Conservation (phyloP, 1,140 invertebrate genomes). For the Drosophila ficusphila region DNA sequence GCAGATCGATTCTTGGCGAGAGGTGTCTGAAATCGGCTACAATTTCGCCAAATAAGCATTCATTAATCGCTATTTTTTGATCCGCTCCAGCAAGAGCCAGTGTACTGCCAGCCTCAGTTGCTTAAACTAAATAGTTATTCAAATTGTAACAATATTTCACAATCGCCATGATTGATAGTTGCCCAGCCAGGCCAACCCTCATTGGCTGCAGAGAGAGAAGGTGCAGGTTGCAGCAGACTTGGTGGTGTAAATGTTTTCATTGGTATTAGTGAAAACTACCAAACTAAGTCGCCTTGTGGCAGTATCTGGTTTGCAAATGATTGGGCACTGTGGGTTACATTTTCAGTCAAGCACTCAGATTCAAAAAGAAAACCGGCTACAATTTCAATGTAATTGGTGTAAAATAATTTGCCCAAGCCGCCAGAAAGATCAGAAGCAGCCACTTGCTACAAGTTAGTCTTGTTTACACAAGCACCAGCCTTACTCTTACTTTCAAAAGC, state of each 20-base stretch:
- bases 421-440: conserved; percentile 1
- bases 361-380: neutral
- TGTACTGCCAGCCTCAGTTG: neutral
- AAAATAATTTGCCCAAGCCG: conserved; percentile 7
- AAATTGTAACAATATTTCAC: conserved; percentile 49
- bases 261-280: conserved; percentile 20
- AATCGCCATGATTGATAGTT: conserved; percentile 34
- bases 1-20: neutral
- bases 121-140: neutral
- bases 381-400: conserved; percentile 4
- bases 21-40: too few relatives aligned
- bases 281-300: conserved; percentile 22
- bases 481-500: conserved; percentile 79
- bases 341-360: conserved; percentile 1
- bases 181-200: conserved; percentile 1
- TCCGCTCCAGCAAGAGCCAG: neutral
- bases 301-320: conserved; percentile 10
- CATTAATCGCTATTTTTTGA: neutral
- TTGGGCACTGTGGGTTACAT: conserved; percentile 9
- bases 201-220: conserved; percentile 1
- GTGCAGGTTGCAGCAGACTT: conserved; percentile 10
- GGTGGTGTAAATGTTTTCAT: conserved; percentile 1
- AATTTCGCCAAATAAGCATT: too few relatives aligned
- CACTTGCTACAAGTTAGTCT: conserved; percentile 9
- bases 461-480: conserved; percentile 11